These are phyloP conservation scores for Gulo gulo DNA, from an alignment of 2,113 vertebrate genomes.

Conservation along the genomic window DNA sequence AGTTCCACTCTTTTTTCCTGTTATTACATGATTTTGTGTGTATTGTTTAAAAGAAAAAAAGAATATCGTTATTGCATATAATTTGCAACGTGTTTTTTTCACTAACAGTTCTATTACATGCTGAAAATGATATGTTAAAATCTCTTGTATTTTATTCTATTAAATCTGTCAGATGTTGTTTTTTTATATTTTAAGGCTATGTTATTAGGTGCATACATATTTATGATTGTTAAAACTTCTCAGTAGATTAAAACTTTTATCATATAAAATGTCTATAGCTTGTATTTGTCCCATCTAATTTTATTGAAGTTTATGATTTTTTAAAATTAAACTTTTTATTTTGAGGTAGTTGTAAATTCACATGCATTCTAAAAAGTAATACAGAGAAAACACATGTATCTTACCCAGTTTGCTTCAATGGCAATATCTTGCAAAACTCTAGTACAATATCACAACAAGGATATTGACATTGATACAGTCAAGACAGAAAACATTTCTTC, in stretches of 20 bases:
- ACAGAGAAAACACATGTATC: not conserved
- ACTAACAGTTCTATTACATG: not conserved
- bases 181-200: not conserved
- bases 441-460: not conserved
- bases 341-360: not conserved
- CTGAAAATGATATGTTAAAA: not conserved
- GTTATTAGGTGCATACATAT: not conserved
- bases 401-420: not conserved
- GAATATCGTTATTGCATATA: not conserved
- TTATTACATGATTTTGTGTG: not conserved
- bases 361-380: not conserved
- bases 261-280: not conserved
- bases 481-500: not conserved
- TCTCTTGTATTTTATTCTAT: not conserved
- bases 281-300: not conserved
- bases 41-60: not conserved
- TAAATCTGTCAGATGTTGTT: not conserved
- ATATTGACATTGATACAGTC: not conserved
- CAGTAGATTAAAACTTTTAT: not conserved
- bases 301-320: not conserved
- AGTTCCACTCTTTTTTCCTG: not conserved
- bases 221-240: not conserved
- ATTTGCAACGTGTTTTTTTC: not conserved
- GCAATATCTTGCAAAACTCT: not conserved
- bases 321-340: not conserved